Base-by-base conservation (phyloP, 2,797 vertebrate genomes). In the Gymnothorax reevesii region DNA sequence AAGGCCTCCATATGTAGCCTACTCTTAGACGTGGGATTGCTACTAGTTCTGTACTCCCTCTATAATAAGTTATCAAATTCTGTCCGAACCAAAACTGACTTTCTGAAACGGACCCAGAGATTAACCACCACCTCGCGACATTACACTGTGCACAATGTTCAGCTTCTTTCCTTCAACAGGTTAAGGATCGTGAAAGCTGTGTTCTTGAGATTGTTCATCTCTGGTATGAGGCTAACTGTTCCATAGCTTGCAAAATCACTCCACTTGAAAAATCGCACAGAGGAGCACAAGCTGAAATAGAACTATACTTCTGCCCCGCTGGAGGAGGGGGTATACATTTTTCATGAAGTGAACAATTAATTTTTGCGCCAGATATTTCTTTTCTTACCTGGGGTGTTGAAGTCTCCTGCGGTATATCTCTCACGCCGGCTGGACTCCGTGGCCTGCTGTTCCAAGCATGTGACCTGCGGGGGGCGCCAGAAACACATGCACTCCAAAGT, bases 341-440 rank as follows among this genome's bases (percentile, higher is more conserved):
- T 64, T 20, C 60, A 64, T 17, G 60, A 6, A 17, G 60, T 17
- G 17, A 64, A 64, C 22, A 17, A 20, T 64, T 64, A 64, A 42
- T 42, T 42, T 64, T 64, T 64, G 60, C 17, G 4, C 20, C 60
- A 64, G 60, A 20, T 17, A 22, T 8, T 20, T 20, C 20, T 13
- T 25, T 27, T 0, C 82, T 94, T 95, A 99, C 98, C 98, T 96
- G 97, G 97, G 15, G 96, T 95, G 91, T 97, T 97, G 89, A 97
- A 95, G 89, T 95, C 96, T 5, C 93, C 94, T 1, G 95, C 93
- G 0, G 90, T 87, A 88, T 96, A 97, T 87, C 96, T 96, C 87
- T 97, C 97, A 88, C 94, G 95, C 7, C 96, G 87, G 88, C 96
- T 96, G 59, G 96, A 95, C 87, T 95, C 97, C 0, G 96, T 95